These are phyloP conservation scores for Stomatorhinus ivindoensis DNA, from an alignment of 2,113 vertebrate genomes.

Conservation along the genomic window DNA sequence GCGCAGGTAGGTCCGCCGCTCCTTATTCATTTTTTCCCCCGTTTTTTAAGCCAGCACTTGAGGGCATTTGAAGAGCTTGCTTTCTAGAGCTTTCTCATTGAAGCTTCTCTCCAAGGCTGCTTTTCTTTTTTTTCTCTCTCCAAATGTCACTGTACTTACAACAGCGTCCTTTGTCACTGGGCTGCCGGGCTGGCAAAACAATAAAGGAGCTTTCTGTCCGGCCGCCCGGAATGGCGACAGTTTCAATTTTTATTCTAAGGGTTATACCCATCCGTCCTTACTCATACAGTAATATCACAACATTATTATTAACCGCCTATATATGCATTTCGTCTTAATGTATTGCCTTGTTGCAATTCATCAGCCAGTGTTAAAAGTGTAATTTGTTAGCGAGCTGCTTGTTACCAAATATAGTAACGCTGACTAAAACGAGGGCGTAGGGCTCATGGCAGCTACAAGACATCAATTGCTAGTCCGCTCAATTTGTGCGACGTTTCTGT, in stretches of 20 bases:
- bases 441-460: neutral
- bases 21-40: neutral
- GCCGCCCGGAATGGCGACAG: neutral
- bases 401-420: neutral
- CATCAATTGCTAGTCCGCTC: neutral
- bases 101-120: neutral
- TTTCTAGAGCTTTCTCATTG: conserved; percentile 20
- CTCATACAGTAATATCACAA: neutral
- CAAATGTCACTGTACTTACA: conserved; percentile 11
- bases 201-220: neutral
- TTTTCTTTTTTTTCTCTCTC: neutral
- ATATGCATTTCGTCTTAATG: neutral
- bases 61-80: neutral
- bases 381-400: neutral
- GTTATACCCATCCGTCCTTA: neutral
- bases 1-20: conserved; percentile 38
- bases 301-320: neutral
- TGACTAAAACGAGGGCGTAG: neutral
- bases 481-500: neutral
- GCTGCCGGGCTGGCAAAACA: neutral
- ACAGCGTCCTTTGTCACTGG: conserved; percentile 4
- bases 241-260: neutral
- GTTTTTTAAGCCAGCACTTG: neutral
- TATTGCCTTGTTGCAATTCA: neutral
- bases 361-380: neutral